Evolutionary conservation across 2,113 vertebrate genomes (phyloP).

Genomic region (Colinus virginianus): DNA sequence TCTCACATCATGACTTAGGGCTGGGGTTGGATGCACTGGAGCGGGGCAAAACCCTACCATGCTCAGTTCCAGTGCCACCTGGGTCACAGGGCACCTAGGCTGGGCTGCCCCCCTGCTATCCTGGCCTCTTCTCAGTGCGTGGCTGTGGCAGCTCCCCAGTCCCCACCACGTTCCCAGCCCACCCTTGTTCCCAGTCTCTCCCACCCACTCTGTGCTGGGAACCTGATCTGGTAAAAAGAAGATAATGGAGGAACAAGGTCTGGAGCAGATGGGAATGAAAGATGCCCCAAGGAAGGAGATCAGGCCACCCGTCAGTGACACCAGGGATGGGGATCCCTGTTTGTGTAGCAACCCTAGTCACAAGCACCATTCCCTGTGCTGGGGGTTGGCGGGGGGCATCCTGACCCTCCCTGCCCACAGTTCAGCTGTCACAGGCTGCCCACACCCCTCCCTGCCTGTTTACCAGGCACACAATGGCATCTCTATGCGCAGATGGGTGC

Average conservation of each 20-base stretch:
- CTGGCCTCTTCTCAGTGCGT: too few relatives aligned
- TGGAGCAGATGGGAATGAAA: rapidly evolving
- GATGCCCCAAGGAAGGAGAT: not conserved
- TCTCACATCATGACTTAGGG: not conserved
- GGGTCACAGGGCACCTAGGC: not conserved
- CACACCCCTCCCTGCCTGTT: conserved; percentile 30
- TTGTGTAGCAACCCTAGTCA: not conserved
- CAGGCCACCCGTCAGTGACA: not conserved
- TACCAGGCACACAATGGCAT: conserved; percentile 41
- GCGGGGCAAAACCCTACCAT: not conserved
- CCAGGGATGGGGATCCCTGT: not conserved
- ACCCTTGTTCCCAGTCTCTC: not conserved
- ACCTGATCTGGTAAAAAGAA: not conserved
- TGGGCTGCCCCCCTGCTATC: not conserved
- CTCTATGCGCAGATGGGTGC: conserved; percentile 10
- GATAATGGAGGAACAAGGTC: not conserved
- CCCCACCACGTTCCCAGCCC: not conserved
- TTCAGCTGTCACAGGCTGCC: rapidly evolving
- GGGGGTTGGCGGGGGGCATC: not conserved
- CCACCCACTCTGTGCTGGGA: rapidly evolving
- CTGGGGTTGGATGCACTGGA: not conserved
- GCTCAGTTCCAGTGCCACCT: not conserved
- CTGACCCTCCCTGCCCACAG: not conserved
- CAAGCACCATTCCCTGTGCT: not conserved
- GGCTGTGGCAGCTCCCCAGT: not conserved